phyloP scores from a whole-genome alignment of 2,113 vertebrate genomes.

The Plestiodon gilberti region DNA sequence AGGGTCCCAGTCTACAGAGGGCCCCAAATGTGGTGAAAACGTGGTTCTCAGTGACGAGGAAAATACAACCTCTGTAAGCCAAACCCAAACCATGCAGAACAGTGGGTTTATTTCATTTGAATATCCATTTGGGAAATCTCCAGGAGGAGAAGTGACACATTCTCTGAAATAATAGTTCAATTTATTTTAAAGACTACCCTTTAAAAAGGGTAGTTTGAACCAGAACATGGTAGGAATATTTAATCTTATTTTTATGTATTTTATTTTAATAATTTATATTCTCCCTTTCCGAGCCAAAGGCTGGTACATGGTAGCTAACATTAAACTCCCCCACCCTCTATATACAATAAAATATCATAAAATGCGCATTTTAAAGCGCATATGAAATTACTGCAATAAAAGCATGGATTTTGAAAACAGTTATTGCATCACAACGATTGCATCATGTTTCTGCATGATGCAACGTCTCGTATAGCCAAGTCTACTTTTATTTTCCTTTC shows the following conservation, averaged over 20 bases:
- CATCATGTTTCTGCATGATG: no score
- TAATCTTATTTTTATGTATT: no score
- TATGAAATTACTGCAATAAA: neutral
- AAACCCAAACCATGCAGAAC: neutral
- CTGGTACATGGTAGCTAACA: no score
- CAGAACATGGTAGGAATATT: neutral
- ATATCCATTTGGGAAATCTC: neutral
- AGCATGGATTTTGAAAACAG: no score
- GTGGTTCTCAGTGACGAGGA: neutral
- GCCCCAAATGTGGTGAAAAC: neutral
- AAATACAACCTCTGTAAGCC: neutral
- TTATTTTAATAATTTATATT: no score
- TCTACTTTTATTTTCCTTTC: no score
- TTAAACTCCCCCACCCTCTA: no score
- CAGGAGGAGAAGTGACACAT: neutral
- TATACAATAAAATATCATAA: no score
- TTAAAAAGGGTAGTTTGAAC: neutral
- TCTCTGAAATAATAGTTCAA: neutral
- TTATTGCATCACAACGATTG: no score
- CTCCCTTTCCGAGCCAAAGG: no score
- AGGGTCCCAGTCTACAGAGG: neutral
- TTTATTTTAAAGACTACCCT: neutral
- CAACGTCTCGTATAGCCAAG: no score
- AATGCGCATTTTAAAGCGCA: neutral
- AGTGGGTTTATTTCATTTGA: neutral